phyloP scores from a whole-genome alignment of 2,888 invertebrate genomes.

The Lasius platythorax region DNA sequence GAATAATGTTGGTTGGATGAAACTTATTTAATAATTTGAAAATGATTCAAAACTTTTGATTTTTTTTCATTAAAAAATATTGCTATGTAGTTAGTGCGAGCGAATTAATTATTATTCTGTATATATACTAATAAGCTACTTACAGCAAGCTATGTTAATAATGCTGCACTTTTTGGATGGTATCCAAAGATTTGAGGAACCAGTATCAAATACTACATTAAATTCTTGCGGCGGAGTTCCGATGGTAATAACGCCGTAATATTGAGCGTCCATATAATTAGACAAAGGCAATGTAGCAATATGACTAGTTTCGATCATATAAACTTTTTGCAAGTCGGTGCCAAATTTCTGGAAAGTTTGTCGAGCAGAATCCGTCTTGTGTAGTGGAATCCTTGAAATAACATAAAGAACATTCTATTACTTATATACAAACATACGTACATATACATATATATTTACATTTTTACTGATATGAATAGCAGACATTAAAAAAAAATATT shows the following conservation, averaged over 20 bases:
- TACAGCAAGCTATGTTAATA: slow-evolving; percentile 97
- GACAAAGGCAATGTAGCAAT: slow-evolving; percentile 92
- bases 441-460: background rate
- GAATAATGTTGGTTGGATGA: too few relatives aligned
- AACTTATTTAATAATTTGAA: too few relatives aligned
- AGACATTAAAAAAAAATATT: background rate
- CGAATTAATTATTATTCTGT: too few relatives aligned
- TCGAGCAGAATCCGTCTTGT: slow-evolving; percentile 91
- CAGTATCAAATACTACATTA: slow-evolving; percentile 99
- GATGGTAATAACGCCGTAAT: slow-evolving; percentile 97
- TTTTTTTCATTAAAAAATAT: too few relatives aligned
- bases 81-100: too few relatives aligned
- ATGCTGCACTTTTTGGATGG: slow-evolving; percentile 98
- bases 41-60: too few relatives aligned
- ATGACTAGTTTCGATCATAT: slow-evolving; percentile 83
- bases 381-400: slow-evolving; percentile 90
- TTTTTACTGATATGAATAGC: background rate
- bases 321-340: slow-evolving; percentile 90
- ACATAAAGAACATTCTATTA: background rate
- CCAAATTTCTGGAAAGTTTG: slow-evolving; percentile 91
- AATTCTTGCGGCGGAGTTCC: slow-evolving; percentile 97
- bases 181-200: slow-evolving; percentile 99
- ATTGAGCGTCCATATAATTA: slow-evolving; percentile 98
- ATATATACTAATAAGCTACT: slow-evolving; percentile 85
- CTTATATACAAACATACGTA: background rate